Evolutionary conservation across 2,113 vertebrate genomes (phyloP).

Genomic region (Lamprologus lemairii): DNA sequence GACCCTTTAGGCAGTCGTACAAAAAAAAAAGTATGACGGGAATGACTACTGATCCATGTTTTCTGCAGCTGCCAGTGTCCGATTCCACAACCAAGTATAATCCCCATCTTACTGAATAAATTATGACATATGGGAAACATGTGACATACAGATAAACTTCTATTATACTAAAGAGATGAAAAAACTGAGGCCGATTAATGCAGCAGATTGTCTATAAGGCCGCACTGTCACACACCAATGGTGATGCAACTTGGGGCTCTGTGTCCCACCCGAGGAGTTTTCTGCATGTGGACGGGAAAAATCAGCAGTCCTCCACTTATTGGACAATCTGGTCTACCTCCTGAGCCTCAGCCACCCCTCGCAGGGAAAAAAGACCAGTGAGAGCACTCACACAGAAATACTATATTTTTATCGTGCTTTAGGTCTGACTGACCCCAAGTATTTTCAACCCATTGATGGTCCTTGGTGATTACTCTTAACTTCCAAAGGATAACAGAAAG

Average conservation of each 20-base stretch:
- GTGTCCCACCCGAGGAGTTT: neutral
- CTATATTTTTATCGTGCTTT: neutral
- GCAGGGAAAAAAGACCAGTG: neutral
- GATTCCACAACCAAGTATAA: neutral
- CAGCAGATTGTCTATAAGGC: neutral
- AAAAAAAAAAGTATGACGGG: neutral
- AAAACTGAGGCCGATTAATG: neutral
- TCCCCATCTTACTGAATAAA: neutral
- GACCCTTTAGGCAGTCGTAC: neutral
- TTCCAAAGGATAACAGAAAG: neutral
- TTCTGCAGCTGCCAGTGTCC: neutral
- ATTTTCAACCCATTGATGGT: neutral
- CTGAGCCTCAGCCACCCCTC: neutral
- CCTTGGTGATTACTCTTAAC: neutral
- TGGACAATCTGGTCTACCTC: neutral
- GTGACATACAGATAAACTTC: neutral
- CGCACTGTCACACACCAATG: neutral
- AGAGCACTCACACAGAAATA: neutral
- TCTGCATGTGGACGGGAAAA: neutral
- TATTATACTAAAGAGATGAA: neutral
- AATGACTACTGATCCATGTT: neutral
- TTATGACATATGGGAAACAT: neutral
- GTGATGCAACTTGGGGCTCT: neutral
- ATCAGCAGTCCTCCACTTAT: neutral
- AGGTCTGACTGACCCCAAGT: neutral